Conservation (phyloP, 1,140 invertebrate genomes). For the Coptotermes formosanus region DNA sequence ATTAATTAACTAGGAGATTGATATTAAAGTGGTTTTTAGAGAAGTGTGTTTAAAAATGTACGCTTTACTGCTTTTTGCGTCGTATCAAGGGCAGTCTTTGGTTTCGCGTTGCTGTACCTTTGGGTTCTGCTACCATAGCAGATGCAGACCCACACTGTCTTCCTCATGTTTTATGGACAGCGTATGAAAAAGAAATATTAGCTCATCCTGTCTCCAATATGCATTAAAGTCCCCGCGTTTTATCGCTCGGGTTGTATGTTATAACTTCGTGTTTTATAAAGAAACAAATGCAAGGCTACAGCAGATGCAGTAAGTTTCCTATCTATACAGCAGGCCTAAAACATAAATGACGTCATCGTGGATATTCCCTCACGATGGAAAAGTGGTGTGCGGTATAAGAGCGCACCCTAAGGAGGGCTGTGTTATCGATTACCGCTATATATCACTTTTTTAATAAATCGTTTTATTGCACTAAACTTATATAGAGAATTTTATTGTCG, state of each 20-base stretch:
- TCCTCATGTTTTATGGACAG: neutral
- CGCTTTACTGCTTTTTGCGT: too few species aligned
- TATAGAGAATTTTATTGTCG: neutral
- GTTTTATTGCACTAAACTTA: neutral
- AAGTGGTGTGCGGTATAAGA: neutral
- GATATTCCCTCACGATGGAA: neutral
- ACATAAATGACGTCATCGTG: neutral
- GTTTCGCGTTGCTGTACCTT: too few species aligned
- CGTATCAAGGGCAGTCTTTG: too few species aligned
- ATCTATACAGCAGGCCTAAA: neutral
- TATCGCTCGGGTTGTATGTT: too few species aligned
- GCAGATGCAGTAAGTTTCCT: neutral
- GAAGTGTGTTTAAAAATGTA: too few species aligned
- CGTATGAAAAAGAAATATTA: neutral
- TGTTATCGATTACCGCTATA: neutral
- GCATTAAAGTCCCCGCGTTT: too few species aligned
- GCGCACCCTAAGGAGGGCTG: neutral
- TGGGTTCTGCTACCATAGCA: too few species aligned
- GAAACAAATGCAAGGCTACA: neutral
- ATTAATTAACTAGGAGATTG: too few species aligned
- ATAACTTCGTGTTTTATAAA: too few species aligned
- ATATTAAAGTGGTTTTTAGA: too few species aligned
- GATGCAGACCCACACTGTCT: too few species aligned
- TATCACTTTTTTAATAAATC: slow-evolving; percentile 11
- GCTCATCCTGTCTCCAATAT: too few species aligned